phyloP scores from a whole-genome alignment of 2,797 vertebrate species.

The Coccyzus lansbergi region DNA sequence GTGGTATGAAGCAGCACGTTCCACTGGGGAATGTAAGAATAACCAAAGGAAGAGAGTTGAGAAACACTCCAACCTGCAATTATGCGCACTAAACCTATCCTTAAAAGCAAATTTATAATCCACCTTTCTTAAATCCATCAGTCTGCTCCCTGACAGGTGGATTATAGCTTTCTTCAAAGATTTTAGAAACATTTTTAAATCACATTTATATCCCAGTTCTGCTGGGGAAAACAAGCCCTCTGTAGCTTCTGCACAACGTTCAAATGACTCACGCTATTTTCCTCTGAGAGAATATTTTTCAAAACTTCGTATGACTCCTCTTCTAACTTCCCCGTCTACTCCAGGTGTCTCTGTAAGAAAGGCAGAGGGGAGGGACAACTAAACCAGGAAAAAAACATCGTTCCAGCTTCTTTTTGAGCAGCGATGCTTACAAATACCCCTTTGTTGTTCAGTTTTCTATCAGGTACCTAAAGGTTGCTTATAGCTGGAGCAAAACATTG shows the following conservation, averaged over 20 bases:
- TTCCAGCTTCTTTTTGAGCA: neutral
- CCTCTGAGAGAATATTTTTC: neutral
- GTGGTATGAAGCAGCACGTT: neutral
- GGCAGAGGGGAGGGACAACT: neutral
- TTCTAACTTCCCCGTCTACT: neutral
- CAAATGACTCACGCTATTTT: conserved; percentile 4
- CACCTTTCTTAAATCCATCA: conserved; percentile 54
- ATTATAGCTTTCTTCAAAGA: conserved; percentile 62
- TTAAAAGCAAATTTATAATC: conserved; percentile 66
- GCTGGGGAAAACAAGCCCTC: conserved; percentile 69
- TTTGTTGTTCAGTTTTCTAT: neutral
- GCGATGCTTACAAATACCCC: neutral
- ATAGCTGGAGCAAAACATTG: neutral
- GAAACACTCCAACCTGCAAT: conserved; percentile 36
- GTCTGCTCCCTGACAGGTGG: conserved; percentile 41
- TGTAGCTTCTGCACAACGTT: neutral
- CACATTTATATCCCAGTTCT: conserved; percentile 44
- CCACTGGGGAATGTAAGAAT: conserved; percentile 30
- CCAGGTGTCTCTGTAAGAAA: neutral
- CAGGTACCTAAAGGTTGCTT: neutral
- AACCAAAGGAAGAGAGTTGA: conserved; percentile 9
- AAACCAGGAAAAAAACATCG: neutral
- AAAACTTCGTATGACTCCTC: neutral
- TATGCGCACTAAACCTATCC: conserved; percentile 43
- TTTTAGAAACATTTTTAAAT: conserved; percentile 53